Conservation (phyloP, 1,140 invertebrate genomes). For the Drosophila sucinea region DNA sequence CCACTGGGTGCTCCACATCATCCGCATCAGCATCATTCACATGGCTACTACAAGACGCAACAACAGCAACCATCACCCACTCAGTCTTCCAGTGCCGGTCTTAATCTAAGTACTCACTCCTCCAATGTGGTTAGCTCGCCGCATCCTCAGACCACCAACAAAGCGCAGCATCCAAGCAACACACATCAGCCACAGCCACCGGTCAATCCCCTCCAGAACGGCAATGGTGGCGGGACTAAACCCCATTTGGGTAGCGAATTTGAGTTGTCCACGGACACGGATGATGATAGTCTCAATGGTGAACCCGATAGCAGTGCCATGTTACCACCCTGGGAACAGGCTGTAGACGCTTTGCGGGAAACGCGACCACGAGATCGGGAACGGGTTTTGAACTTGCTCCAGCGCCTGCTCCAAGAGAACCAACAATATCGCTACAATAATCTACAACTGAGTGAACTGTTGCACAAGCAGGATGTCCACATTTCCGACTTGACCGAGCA, state of each 20-base stretch:
- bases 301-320: slow-evolving; percentile 83
- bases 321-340: slow-evolving; percentile 77
- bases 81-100: slow-evolving; percentile 78
- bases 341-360: slow-evolving; percentile 71
- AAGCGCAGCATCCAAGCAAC: slow-evolving; percentile 25
- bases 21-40: slow-evolving; percentile 25
- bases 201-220: slow-evolving; percentile 30
- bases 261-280: slow-evolving; percentile 86
- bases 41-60: slow-evolving; percentile 56
- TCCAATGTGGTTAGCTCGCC: slow-evolving; percentile 70
- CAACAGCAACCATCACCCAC: slow-evolving; percentile 66
- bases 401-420: slow-evolving; percentile 75
- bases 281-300: slow-evolving; percentile 84
- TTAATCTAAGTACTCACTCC: slow-evolving; percentile 73
- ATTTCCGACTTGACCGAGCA: slow-evolving; percentile 74
- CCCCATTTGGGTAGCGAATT: slow-evolving; percentile 84
- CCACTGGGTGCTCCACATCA: slow-evolving; percentile 42
- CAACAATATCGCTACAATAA: slow-evolving; percentile 73
- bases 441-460: slow-evolving; percentile 65
- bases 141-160: slow-evolving; percentile 38
- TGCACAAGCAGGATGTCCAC: slow-evolving; percentile 70
- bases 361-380: slow-evolving; percentile 68
- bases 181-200: slow-evolving; percentile 13
- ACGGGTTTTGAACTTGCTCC: slow-evolving; percentile 67
- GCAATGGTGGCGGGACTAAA: slow-evolving; percentile 40